Evolutionary conservation across 2,888 invertebrate species (phyloP).

Genomic region (Danaus chrysippus): DNA sequence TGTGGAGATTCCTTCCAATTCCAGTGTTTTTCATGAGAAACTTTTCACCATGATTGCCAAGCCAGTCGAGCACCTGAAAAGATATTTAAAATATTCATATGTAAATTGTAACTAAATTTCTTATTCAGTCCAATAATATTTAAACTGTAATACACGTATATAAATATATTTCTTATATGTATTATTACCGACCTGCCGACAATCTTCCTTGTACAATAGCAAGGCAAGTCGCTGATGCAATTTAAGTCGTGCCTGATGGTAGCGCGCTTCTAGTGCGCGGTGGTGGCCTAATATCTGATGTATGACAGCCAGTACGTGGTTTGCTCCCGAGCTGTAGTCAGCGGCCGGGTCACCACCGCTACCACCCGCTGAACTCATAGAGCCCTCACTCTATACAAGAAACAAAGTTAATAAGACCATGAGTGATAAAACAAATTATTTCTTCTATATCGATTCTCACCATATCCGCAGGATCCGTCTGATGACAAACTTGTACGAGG

Average conservation of each 20-base stretch:
- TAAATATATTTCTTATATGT: not conserved
- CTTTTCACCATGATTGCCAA: constrained; percentile 98
- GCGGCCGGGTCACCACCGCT: constrained; percentile 92
- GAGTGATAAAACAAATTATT: too few relatives aligned
- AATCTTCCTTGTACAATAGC: constrained; percentile 97
- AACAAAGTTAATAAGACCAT: not conserved
- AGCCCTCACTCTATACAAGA: constrained; percentile 55
- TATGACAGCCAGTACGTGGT: constrained; percentile 96
- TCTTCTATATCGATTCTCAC: constrained; percentile 40
- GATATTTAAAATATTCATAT: not conserved
- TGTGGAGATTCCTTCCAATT: constrained; percentile 95
- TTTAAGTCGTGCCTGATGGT: constrained; percentile 97
- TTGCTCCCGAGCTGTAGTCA: constrained; percentile 97
- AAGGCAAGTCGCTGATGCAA: constrained; percentile 96
- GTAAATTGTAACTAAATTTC: not conserved
- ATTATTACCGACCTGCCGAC: constrained; percentile 86
- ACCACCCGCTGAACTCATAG: constrained; percentile 78
- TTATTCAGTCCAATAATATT: not conserved
- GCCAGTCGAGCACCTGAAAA: constrained; percentile 94
- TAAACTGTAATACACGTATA: not conserved
- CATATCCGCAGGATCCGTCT: constrained; percentile 86
- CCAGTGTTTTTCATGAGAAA: constrained; percentile 98
- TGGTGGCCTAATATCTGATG: constrained; percentile 98
- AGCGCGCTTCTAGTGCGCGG: constrained; percentile 93
- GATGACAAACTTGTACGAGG: constrained; percentile 97